phyloP scores from a whole-genome alignment of 2,888 invertebrate genomes.

The Zygothrica quintamaculata region DNA sequence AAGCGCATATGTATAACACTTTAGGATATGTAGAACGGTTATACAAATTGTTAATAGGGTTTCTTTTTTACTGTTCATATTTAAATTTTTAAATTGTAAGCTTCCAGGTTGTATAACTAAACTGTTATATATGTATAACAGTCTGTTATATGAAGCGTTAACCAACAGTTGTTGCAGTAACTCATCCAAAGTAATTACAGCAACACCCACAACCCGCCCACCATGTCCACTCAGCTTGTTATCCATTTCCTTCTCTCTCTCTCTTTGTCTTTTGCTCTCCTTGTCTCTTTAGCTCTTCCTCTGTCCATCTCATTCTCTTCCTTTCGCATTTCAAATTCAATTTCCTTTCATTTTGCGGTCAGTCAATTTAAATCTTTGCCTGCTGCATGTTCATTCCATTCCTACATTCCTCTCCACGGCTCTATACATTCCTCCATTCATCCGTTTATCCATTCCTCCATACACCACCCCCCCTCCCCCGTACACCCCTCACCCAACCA shows the following conservation, averaged over 20 bases:
- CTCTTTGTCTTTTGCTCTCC: background rate
- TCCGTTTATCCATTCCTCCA: too few relatives aligned
- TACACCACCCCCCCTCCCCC: background rate
- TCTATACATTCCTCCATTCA: too few relatives aligned
- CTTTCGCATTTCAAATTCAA: constrained; percentile 65
- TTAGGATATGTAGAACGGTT: too few relatives aligned
- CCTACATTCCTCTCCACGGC: background rate
- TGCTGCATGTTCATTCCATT: constrained; percentile 21
- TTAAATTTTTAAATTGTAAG: too few relatives aligned
- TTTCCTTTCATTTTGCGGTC: constrained; percentile 69
- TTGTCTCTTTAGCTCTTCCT: background rate
- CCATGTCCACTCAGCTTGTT: background rate
- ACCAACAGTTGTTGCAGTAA: too few relatives aligned
- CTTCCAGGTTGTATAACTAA: too few relatives aligned
- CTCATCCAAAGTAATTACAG: too few relatives aligned
- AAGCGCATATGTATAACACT: constrained; percentile 3
- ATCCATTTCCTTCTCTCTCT: background rate
- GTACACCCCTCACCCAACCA: too few relatives aligned
- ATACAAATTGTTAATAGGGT: too few relatives aligned
- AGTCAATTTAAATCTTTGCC: constrained; percentile 70
- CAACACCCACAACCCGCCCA: background rate
- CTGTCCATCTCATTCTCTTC: background rate
- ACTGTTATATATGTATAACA: too few relatives aligned
- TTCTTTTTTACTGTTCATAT: too few relatives aligned
- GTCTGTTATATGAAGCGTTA: too few relatives aligned